These are phyloP conservation scores for Pristionchus japonicus DNA, from an alignment of 2,888 invertebrate genomes.

Conservation along the genomic window DNA sequence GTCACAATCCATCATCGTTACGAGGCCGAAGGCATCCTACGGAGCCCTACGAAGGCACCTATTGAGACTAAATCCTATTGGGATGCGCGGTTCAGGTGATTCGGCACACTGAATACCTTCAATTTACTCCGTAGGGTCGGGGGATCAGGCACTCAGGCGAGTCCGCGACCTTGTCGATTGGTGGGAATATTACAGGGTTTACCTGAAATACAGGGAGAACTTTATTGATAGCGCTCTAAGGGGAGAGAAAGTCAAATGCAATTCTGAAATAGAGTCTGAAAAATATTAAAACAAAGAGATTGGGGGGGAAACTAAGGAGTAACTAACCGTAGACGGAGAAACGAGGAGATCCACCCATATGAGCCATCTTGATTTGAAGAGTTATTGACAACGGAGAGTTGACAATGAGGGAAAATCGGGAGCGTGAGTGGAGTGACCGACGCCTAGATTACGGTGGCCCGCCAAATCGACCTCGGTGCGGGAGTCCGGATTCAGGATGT, in stretches of 20 bases:
- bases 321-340: slow-evolving; percentile 58
- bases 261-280: neutral
- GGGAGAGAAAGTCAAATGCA: slow-evolving; percentile 26
- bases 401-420: neutral
- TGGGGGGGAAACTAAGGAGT: no score
- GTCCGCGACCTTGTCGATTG: neutral
- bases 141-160: neutral
- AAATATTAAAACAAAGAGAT: neutral
- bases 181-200: neutral
- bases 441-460: no score
- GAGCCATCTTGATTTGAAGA: slow-evolving; percentile 36
- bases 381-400: neutral
- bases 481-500: no score
- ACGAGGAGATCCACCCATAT: slow-evolving; percentile 47
- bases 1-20: slow-evolving; percentile 28
- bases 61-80: slow-evolving; percentile 16
- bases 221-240: slow-evolving; percentile 31
- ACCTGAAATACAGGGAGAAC: neutral
- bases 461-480: no score
- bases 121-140: neutral
- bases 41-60: neutral
- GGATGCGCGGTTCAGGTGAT: slow-evolving; percentile 43
- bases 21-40: slow-evolving; percentile 36
- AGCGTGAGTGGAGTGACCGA: no score
- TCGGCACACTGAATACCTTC: slow-evolving; percentile 45